Evolutionary conservation across 2,888 invertebrate species (phyloP).

Genomic region (Entomobrya proxima): DNA sequence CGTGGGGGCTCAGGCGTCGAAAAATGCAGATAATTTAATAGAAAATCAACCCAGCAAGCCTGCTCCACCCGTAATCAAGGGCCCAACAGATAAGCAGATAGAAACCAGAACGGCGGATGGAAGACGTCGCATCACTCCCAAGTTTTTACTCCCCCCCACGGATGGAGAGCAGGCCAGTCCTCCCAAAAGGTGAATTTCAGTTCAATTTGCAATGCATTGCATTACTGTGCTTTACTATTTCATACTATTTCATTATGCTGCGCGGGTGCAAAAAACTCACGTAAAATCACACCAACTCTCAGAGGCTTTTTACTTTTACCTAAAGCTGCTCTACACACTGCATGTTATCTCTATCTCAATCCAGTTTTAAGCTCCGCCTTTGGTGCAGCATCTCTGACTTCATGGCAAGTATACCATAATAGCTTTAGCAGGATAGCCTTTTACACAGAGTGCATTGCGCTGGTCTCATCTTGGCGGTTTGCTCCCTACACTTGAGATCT

Average conservation of each 20-base stretch:
- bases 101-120: conserved; percentile 97
- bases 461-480: conserved; percentile 29
- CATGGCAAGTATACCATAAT: background rate
- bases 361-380: conserved; percentile 37
- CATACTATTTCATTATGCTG: background rate
- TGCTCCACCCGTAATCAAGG: conserved; percentile 78
- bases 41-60: background rate
- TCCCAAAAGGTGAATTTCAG: conserved; percentile 49
- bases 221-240: background rate
- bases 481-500: background rate
- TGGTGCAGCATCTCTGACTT: background rate
- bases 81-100: conserved; percentile 90
- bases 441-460: background rate
- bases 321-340: too few species aligned
- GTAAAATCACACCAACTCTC: too few species aligned
- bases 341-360: too few species aligned
- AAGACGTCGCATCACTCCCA: conserved; percentile 95
- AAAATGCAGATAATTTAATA: conserved; percentile 78
- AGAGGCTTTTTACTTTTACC: too few species aligned
- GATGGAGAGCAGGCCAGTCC: conserved; percentile 49
- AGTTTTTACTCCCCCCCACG: conserved; percentile 86
- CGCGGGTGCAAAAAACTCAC: too few species aligned
- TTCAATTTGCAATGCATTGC: background rate
- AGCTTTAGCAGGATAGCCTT: background rate
- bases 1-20: conserved; percentile 76